These are phyloP conservation scores for Hesperophylax magnus DNA, from an alignment of 1,140 invertebrate genomes.

Conservation along the genomic window DNA sequence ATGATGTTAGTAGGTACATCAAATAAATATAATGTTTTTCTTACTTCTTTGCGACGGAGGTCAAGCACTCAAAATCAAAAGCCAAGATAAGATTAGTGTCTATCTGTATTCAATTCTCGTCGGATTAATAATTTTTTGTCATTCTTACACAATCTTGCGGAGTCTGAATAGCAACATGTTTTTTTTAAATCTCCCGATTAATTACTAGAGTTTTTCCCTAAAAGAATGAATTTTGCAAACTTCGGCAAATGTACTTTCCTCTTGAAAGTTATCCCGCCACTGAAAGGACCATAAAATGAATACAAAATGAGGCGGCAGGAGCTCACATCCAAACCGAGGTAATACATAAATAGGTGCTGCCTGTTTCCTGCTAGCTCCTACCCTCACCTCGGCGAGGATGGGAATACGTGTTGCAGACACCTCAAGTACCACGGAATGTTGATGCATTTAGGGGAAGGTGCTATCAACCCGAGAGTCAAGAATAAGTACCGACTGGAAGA, in stretches of 20 bases:
- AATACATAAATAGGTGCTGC: too few relatives aligned
- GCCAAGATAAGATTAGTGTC: too few relatives aligned
- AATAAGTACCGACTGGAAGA: not conserved
- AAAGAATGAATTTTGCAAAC: not conserved
- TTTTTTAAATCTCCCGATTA: not conserved
- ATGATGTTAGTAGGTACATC: too few relatives aligned
- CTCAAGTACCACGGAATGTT: not conserved
- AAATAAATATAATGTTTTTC: too few relatives aligned
- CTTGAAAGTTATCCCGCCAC: slow-evolving; percentile 10
- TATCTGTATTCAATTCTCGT: too few relatives aligned
- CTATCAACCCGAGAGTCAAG: not conserved
- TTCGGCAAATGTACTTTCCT: not conserved
- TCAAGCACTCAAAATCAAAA: too few relatives aligned
- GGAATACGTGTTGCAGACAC: not conserved
- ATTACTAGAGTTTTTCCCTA: not conserved
- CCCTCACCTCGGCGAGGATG: not conserved
- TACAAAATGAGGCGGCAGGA: slow-evolving; percentile 34
- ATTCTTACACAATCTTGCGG: too few relatives aligned
- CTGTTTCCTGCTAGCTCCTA: not conserved
- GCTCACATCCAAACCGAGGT: not conserved
- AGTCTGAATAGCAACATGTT: not conserved
- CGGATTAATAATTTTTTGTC: too few relatives aligned
- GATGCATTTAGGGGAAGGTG: not conserved
- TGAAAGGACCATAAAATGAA: slow-evolving; percentile 41
- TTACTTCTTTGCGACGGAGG: too few relatives aligned